A percentile compares a stretch with the other conserved stretches of the same genome.
phyloP scores from a whole-genome alignment of 2,888 invertebrate species.

The Spilarctia lutea region DNA sequence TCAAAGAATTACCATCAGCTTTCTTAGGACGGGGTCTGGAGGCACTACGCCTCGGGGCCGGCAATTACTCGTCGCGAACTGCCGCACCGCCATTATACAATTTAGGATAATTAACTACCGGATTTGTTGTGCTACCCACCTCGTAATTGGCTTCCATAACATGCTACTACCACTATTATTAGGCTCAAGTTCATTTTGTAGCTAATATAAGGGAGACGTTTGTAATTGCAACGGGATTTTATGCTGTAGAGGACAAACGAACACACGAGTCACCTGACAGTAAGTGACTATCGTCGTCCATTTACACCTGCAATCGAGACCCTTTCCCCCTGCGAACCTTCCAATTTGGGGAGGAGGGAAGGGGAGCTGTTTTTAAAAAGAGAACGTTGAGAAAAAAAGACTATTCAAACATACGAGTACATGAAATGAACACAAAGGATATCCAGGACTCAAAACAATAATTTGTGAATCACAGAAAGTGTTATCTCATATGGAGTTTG shows the following conservation, averaged over 20 bases:
- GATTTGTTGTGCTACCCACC: conserved; percentile 76
- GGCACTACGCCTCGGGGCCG: conserved; percentile 49
- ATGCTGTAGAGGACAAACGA: not conserved
- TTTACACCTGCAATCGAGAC: not conserved
- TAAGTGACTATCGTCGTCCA: not conserved
- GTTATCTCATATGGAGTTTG: no score
- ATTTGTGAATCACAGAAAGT: no score
- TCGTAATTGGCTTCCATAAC: conserved; percentile 83
- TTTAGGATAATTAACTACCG: conserved; percentile 87
- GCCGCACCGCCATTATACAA: conserved; percentile 83
- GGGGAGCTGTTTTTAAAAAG: no score
- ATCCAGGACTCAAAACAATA: no score
- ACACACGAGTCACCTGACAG: not conserved
- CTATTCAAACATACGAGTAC: no score
- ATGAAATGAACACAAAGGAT: no score
- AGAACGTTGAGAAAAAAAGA: no score
- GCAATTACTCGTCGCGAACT: conserved; percentile 71
- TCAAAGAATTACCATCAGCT: conserved; percentile 50
- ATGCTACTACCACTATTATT: conserved; percentile 73
- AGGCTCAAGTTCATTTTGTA: conserved; percentile 68
- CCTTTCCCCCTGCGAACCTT: no score
- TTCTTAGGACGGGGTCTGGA: conserved; percentile 30
- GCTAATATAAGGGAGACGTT: conserved; percentile 68
- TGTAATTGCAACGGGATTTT: conserved; percentile 74
- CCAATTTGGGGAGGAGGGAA: no score